Conservation (phyloP, 2,113 vertebrate species). For the Carettochelys insculpta region DNA sequence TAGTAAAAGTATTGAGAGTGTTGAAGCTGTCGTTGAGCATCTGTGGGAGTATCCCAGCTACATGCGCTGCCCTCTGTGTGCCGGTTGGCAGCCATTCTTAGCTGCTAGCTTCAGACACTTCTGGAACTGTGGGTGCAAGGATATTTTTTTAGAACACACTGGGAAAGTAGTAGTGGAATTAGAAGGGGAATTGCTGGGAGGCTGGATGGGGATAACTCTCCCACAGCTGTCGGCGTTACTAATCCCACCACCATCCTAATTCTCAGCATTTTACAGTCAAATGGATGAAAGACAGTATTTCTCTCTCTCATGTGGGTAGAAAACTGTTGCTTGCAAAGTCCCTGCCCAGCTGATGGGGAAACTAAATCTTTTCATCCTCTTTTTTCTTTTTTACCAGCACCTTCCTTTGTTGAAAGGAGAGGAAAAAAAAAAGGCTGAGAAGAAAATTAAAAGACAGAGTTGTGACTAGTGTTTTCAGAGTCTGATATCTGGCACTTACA, state of each 20-base stretch:
- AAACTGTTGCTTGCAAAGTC: neutral
- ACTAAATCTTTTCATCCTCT: neutral
- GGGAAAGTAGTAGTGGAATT: neutral
- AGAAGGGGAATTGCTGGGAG: neutral
- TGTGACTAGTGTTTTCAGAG: neutral
- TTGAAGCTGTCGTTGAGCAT: conserved; percentile 16
- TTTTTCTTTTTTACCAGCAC: neutral
- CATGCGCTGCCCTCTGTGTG: conserved; percentile 33
- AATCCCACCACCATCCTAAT: neutral
- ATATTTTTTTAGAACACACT: neutral
- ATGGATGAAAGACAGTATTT: neutral
- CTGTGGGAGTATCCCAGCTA: conserved; percentile 37
- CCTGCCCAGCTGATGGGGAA: neutral
- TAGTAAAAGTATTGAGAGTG: neutral
- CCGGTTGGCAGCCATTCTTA: conserved; percentile 47
- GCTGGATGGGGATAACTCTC: neutral
- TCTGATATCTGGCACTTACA: neutral
- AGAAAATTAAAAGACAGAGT: neutral
- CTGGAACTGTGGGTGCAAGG: conserved; percentile 22
- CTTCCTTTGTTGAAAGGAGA: neutral
- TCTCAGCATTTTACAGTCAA: neutral
- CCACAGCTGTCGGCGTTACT: neutral
- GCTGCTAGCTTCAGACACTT: conserved; percentile 36
- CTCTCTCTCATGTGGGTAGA: neutral
- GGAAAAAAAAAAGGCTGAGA: neutral